phyloP scores from a whole-genome alignment of 2,888 invertebrate genomes.

The Thelaira solivaga region DNA sequence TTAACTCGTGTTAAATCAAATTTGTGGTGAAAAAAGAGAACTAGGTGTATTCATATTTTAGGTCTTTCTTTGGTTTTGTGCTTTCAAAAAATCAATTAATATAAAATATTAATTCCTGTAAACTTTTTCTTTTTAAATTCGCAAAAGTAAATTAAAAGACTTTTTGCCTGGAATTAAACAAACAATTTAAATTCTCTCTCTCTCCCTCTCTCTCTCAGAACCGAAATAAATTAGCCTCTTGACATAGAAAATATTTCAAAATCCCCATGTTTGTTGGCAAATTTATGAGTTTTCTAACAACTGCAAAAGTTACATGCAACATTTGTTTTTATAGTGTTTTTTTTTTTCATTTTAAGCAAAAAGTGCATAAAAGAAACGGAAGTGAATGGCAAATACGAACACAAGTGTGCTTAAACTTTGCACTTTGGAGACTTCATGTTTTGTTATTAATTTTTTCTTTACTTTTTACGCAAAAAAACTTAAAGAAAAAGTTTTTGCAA shows the following conservation, averaged over 20 bases:
- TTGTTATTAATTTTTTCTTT: not conserved
- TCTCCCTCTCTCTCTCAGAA: too few relatives aligned
- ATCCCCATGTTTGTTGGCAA: not conserved
- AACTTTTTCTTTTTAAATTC: too few relatives aligned
- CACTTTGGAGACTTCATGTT: constrained; percentile 17
- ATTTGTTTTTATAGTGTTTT: not conserved
- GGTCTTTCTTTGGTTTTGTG: too few relatives aligned
- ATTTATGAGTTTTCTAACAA: not conserved
- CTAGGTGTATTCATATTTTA: too few relatives aligned
- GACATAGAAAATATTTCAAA: not conserved
- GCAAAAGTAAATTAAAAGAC: too few relatives aligned
- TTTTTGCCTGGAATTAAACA: too few relatives aligned
- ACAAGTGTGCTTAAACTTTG: constrained; percentile 29
- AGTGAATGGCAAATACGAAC: constrained; percentile 43
- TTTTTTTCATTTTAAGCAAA: not conserved
- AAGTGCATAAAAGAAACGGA: constrained; percentile 18
- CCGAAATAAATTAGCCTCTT: too few relatives aligned
- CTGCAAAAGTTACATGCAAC: constrained; percentile 8
- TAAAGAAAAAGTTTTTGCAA: not conserved
- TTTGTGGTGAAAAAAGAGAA: too few relatives aligned
- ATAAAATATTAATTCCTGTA: too few relatives aligned
- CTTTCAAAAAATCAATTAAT: too few relatives aligned
- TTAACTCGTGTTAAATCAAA: too few relatives aligned
- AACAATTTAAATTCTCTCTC: too few relatives aligned
- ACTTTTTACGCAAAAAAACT: not conserved